Percentiles rank a stretch among this genome's conserved stretches.
phyloP scores from a whole-genome alignment of 2,888 invertebrate genomes.

The Metallyticus violacea region DNA sequence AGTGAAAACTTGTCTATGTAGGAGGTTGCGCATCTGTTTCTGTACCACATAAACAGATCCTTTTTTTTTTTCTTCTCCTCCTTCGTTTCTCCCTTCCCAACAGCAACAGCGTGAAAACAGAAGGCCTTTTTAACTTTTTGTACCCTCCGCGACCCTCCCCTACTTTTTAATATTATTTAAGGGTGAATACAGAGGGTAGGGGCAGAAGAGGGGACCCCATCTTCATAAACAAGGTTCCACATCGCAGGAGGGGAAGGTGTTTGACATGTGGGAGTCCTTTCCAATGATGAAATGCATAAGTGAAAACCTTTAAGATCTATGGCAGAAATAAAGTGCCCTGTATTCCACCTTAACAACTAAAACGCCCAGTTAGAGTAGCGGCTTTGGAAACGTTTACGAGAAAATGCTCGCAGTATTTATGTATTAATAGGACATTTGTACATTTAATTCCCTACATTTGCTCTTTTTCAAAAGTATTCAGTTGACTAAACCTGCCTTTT shows the following conservation, averaged over 20 bases:
- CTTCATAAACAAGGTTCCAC: not conserved
- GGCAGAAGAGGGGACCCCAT: not conserved
- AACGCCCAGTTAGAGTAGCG: too few species aligned
- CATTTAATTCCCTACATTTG: not conserved
- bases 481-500: not conserved
- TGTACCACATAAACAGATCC: constrained; percentile 12
- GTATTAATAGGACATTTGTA: not conserved
- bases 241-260: not conserved
- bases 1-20: constrained; percentile 7
- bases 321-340: too few species aligned
- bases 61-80: not conserved
- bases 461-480: not conserved
- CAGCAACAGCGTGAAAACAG: constrained; percentile 14
- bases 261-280: not conserved
- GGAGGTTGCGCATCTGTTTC: constrained; percentile 16
- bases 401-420: too few species aligned
- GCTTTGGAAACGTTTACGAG: too few species aligned
- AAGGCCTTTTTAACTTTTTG: not conserved
- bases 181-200: not conserved
- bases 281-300: not conserved
- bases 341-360: too few species aligned
- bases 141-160: not conserved
- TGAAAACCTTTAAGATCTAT: not conserved
- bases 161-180: constrained; percentile 9
- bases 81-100: not conserved